Conservation (phyloP, 2,888 invertebrate species). For the Epistrophella euchroma region DNA sequence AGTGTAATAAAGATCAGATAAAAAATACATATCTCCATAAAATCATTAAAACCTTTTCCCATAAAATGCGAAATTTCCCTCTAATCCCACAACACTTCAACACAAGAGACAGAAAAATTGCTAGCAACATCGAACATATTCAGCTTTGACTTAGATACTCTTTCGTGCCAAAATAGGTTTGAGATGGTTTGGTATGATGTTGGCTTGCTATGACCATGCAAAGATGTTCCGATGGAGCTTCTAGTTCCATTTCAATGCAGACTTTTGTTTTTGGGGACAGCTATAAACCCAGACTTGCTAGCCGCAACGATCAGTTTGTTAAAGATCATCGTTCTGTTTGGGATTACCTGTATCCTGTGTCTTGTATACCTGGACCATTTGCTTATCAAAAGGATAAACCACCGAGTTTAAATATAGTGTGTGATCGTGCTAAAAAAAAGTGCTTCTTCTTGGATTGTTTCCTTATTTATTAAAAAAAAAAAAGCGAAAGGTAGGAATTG, state of each 20-base stretch:
- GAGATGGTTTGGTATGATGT: constrained; percentile 17
- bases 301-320: constrained; percentile 83
- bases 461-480: constrained; percentile 27
- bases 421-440: constrained; percentile 40
- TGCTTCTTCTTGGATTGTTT: constrained; percentile 24
- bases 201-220: constrained; percentile 11
- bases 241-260: constrained; percentile 32
- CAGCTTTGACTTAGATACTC: constrained; percentile 32
- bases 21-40: no score
- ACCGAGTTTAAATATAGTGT: constrained; percentile 12
- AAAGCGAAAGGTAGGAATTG: constrained; percentile 73
- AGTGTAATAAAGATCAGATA: no score
- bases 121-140: constrained; percentile 61
- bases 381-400: constrained; percentile 51
- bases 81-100: neutral
- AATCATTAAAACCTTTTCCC: neutral
- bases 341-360: constrained; percentile 74
- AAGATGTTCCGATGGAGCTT: constrained; percentile 52
- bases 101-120: neutral
- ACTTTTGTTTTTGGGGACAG: constrained; percentile 81
- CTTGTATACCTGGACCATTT: neutral
- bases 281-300: constrained; percentile 84
- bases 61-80: neutral
- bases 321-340: constrained; percentile 83
- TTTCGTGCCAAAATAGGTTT: constrained; percentile 19